A percentile compares a stretch with the other conserved stretches of the same genome.
Evolutionary conservation across 2,113 vertebrate species (phyloP).

Genomic region (Onychorhynchus coronatus): DNA sequence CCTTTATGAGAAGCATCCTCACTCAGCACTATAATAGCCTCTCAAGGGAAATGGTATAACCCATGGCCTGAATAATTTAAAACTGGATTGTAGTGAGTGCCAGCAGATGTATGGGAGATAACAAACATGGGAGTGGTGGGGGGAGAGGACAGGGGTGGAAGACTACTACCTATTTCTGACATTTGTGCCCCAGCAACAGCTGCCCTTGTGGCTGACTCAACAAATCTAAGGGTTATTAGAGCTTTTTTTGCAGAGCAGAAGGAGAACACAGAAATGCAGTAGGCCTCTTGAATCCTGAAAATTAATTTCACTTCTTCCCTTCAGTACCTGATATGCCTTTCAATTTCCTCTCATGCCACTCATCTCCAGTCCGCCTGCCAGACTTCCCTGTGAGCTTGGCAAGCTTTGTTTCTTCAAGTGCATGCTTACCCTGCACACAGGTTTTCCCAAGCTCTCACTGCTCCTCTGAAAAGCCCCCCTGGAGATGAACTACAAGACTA

Average conservation of each 20-base stretch:
- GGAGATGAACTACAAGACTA: conserved; percentile 59
- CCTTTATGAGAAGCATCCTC: background rate
- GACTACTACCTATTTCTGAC: background rate
- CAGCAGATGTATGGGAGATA: background rate
- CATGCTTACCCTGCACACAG: background rate
- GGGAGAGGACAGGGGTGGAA: background rate
- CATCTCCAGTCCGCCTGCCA: background rate
- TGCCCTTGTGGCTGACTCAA: background rate
- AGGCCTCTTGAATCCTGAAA: background rate
- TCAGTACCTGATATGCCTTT: background rate
- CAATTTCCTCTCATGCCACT: background rate
- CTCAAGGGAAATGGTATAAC: background rate
- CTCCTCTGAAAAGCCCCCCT: conserved; percentile 53
- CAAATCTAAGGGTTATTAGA: background rate
- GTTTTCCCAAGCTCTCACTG: conserved; percentile 60
- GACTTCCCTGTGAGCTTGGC: background rate
- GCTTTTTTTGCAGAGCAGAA: background rate
- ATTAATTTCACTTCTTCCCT: background rate
- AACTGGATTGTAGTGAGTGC: background rate
- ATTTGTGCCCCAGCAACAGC: background rate
- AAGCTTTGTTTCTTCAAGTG: conserved; percentile 45
- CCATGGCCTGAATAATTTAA: background rate
- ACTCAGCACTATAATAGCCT: background rate
- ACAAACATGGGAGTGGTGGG: fast-evolving
- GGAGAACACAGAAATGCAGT: background rate